Percentiles rank a stretch among this genome's conserved stretches.
Conservation (phyloP, 2,113 vertebrate species). For the Pygoscelis adeliae region DNA sequence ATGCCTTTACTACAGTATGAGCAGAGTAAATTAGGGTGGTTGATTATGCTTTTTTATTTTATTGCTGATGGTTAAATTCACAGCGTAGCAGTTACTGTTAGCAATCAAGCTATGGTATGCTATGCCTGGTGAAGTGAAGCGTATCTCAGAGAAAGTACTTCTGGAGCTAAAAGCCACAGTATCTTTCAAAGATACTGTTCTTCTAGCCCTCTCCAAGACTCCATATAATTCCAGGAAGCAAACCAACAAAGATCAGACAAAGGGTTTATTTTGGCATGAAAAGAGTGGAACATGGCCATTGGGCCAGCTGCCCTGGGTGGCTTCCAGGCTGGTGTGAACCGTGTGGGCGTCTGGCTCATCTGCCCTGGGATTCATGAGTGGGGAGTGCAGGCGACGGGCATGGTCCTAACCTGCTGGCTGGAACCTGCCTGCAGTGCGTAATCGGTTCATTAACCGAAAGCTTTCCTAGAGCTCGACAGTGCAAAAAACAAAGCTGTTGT, state of each 20-base stretch:
- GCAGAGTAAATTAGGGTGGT: slow-evolving; percentile 27
- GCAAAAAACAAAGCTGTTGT: neutral
- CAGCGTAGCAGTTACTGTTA: neutral
- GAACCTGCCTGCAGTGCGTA: neutral
- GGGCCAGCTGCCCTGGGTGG: neutral
- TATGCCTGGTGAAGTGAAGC: neutral
- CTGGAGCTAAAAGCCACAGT: neutral
- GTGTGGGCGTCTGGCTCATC: neutral
- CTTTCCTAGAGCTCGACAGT: neutral
- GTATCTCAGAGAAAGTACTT: neutral
- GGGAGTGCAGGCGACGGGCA: fast-evolving
- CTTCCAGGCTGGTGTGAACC: neutral
- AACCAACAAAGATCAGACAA: neutral
- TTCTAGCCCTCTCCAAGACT: neutral
- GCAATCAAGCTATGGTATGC: neutral
- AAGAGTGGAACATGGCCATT: neutral
- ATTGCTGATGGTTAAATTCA: slow-evolving; percentile 2
- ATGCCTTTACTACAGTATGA: neutral
- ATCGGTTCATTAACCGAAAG: fast-evolving
- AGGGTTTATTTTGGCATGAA: slow-evolving; percentile 12
- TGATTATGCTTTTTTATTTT: neutral
- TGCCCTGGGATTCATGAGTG: neutral
- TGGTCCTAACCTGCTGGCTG: neutral
- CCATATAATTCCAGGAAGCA: slow-evolving; percentile 25
- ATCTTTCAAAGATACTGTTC: neutral